Evolutionary conservation across 1,140 invertebrate species (phyloP).

Genomic region (Papilio machaon): DNA sequence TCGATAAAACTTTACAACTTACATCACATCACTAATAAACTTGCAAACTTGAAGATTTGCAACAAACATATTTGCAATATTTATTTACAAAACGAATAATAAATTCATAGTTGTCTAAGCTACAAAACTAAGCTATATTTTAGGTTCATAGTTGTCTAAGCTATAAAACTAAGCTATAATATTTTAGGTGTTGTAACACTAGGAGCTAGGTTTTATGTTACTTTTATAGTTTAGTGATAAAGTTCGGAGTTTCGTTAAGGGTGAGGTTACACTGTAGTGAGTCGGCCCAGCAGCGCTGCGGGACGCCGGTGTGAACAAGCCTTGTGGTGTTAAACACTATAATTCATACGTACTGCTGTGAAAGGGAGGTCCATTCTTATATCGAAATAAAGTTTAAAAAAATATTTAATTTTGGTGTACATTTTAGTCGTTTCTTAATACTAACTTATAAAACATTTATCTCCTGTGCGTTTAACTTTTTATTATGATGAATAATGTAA

Average conservation of each 20-base stretch:
- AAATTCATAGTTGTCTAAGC: conserved; percentile 8
- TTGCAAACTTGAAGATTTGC: conserved; percentile 19
- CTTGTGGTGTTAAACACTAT: conserved; percentile 77
- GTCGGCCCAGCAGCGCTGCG: conserved; percentile 54
- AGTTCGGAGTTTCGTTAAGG: conserved; percentile 39
- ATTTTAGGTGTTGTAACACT: conserved; percentile 27
- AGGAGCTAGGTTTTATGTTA: conserved; percentile 37
- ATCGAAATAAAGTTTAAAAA: conserved; percentile 43
- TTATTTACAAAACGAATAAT: conserved; percentile 16
- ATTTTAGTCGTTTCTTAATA: too few relatives aligned
- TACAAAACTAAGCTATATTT: conserved; percentile 22
- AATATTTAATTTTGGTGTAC: neutral
- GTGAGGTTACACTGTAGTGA: conserved; percentile 51
- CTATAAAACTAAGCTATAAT: conserved; percentile 18
- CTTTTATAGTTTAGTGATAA: conserved; percentile 37
- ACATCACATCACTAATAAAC: neutral
- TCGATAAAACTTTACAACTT: conserved; percentile 16
- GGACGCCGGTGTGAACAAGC: conserved; percentile 64
- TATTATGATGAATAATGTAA: too few relatives aligned
- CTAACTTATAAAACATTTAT: too few relatives aligned
- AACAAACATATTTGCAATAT: conserved; percentile 3
- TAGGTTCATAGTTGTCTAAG: conserved; percentile 1
- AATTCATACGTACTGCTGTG: conserved; percentile 72
- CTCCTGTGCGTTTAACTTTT: too few relatives aligned
- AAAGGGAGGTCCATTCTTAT: conserved; percentile 67